Base-by-base conservation (phyloP, 2,888 invertebrate genomes). In the Danaus chrysippus region DNA sequence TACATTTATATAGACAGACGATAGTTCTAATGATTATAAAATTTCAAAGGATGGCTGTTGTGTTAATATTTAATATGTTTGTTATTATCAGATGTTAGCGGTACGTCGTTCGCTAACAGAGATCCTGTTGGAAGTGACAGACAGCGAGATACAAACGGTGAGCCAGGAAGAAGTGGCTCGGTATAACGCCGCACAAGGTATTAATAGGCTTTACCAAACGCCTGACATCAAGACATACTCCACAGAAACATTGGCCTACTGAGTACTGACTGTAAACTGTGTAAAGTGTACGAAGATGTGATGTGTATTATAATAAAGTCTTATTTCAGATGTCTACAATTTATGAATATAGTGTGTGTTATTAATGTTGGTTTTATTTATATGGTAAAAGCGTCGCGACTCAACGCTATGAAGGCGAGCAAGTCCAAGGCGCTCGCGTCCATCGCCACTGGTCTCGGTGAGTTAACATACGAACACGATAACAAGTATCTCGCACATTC, bases 61-160 rank as follows among this genome's bases (percentile, higher is more conserved):
- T 41, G 9, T 3, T 10, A 65, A 17, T 59, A 1, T 3, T 23
- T 19, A 42, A 12, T 43, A n/a, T 56, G 2, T 10, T 49, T 43
- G 44, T 52, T 52, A 15, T 56, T 15, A 17, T 0, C 85, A 96
- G 96, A 97, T 98, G 96, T 86, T 96, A 81, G 94, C 94, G 78
- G 96, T 98, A 58, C 94, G 98, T 66, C 93, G 95, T 67, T 95
- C 96, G 72, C 92, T 99, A 87, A 99, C 99, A 42, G 98, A 98
- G 91, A 95, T 99, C 76, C 93, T 99, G 66, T 92, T 99, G 75
- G 97, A 97, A 84, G 98, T 98, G 76, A 99, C 99, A 23, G 96
- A 96, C 84, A 94, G 95, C 84, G 97, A 98, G 92, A 96, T 99
- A 81, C 92, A 93, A 78, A 92, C 92, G 78, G 94, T 98, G 79